Percentiles rank a stretch among this genome's conserved stretches.
phyloP scores from a whole-genome alignment of 2,888 invertebrate genomes.

The Rutpela maculata region DNA sequence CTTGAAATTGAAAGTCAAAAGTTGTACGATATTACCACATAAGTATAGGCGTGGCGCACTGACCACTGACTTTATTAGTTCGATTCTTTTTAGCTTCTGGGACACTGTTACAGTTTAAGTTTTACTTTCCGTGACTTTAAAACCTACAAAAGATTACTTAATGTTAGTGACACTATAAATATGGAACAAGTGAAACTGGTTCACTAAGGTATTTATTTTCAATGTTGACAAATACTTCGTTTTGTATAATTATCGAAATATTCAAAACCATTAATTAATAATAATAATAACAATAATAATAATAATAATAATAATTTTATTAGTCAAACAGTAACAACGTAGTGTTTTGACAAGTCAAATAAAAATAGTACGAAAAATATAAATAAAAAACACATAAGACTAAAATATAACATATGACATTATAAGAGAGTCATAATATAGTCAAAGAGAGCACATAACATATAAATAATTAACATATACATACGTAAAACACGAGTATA shows the following conservation, averaged over 20 bases:
- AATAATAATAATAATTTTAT: no score
- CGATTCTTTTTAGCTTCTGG: slow-evolving; percentile 32
- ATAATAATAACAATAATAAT: no score
- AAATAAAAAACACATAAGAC: no score
- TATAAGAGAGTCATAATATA: no score
- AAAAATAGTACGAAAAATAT: no score
- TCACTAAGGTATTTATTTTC: slow-evolving; percentile 4
- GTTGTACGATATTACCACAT: slow-evolving; percentile 19
- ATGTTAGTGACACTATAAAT: slow-evolving; percentile 20
- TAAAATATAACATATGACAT: no score
- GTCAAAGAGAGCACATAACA: no score
- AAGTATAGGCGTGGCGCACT: slow-evolving; percentile 18
- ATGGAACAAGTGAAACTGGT: slow-evolving; percentile 26
- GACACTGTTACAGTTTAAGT: slow-evolving; percentile 46
- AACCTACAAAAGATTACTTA: slow-evolving; percentile 48
- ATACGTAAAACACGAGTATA: no score
- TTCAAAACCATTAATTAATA: no score
- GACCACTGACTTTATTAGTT: slow-evolving; percentile 13
- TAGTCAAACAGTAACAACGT: no score
- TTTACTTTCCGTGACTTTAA: slow-evolving; percentile 51
- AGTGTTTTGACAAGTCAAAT: no score
- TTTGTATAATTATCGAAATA: not conserved
- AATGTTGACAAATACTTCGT: not conserved
- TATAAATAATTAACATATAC: no score
- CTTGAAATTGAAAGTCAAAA: slow-evolving; percentile 31